phyloP scores from a whole-genome alignment of 2,797 vertebrate genomes.

The Pitangus sulphuratus region DNA sequence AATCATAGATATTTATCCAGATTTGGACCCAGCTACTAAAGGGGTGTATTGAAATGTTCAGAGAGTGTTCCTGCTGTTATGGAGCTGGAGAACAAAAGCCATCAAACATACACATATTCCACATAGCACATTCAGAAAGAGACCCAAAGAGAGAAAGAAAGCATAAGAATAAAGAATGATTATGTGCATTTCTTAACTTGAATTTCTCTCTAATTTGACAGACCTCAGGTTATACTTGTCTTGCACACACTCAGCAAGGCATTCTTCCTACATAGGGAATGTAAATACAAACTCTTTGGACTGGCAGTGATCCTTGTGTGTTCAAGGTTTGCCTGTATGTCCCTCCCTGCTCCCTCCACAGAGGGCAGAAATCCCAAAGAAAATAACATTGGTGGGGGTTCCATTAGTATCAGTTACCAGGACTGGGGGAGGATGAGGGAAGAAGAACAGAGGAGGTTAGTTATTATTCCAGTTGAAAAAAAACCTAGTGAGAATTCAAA shows the following conservation, averaged over 20 bases:
- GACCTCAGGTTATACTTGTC: neutral
- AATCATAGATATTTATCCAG: neutral
- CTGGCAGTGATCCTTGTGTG: fast-evolving
- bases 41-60: neutral
- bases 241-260: neutral
- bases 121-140: neutral
- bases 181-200: neutral
- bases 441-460: neutral
- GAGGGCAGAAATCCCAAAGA: neutral
- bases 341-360: neutral
- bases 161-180: neutral
- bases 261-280: neutral
- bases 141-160: neutral
- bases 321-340: neutral
- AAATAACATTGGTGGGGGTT: neutral
- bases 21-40: neutral
- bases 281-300: neutral
- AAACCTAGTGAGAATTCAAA: neutral
- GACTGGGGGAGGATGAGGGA: fast-evolving
- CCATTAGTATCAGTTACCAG: neutral
- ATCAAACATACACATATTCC: neutral
- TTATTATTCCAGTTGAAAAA: neutral
- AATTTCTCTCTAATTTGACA: neutral
- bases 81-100: neutral
- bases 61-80: neutral